Conservation (phyloP, 1,140 invertebrate genomes). For the Drosophila grimshawi region DNA sequence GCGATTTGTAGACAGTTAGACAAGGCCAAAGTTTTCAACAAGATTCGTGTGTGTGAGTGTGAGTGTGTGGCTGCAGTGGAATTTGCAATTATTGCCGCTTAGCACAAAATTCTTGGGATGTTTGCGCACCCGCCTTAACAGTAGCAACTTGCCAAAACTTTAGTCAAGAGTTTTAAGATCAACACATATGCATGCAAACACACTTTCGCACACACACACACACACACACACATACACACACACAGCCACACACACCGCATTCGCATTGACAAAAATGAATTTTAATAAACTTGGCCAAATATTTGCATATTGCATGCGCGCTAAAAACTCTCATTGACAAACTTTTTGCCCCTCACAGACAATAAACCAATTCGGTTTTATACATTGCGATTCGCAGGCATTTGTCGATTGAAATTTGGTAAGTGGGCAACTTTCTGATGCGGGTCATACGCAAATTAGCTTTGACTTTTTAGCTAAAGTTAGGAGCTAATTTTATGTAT, state of each 20-base stretch:
- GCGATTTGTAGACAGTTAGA: conserved; percentile 81
- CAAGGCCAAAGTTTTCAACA: conserved; percentile 63
- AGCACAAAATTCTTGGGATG: conserved; percentile 75
- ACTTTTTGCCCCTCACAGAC: conserved; percentile 57
- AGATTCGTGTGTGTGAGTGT: conserved; percentile 29
- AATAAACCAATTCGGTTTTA: conserved; percentile 74
- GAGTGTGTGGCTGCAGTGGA: conserved; percentile 64
- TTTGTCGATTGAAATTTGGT: conserved; percentile 63
- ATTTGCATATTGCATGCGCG: conserved; percentile 76
- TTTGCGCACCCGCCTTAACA: conserved; percentile 68
- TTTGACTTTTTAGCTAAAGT: conserved; percentile 51
- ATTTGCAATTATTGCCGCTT: conserved; percentile 83
- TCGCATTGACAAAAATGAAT: conserved; percentile 75
- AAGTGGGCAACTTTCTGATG: conserved; percentile 68
- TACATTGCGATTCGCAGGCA: conserved; percentile 47
- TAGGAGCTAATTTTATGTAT: conserved; percentile 71
- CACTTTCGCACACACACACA: conserved; percentile 7
- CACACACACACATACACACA: neutral
- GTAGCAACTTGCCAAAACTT: conserved; percentile 75
- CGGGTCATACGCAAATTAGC: conserved; percentile 75
- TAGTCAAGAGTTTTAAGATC: conserved; percentile 73
- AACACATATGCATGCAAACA: conserved; percentile 29
- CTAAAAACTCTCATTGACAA: conserved; percentile 78
- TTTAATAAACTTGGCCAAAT: conserved; percentile 81
- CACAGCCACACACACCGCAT: conserved; percentile 9